Evolutionary conservation across 1,140 invertebrate species (phyloP), one percentile per base, ranked within the genome.

Genomic region (Papilio machaon): DNA sequence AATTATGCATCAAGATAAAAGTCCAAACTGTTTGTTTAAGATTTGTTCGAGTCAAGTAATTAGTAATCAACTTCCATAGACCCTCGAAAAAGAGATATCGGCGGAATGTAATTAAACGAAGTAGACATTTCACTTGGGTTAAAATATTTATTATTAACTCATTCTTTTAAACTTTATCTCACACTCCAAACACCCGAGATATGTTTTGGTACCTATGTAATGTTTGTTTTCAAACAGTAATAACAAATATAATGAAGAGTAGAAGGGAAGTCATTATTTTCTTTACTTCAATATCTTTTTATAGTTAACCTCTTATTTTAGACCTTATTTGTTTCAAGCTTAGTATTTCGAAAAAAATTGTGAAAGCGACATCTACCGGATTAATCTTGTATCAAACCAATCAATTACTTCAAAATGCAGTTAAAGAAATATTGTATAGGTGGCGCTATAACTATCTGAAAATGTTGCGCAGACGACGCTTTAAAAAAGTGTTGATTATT

Each of bases 1-100:
- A 91, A 91, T 91, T 92, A 92, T 90, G 88, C 88, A 88, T 89
- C 89, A 89, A 88, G 86, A 89, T 89, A 89, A 88, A 82, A 85
- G 84, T 88, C 60, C 47, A 60, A 64, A 88, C 87, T 92, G 91
- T 92, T 92, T 91, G 87, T 84, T 86, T 88, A 88, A 88, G 86
- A 88, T 89, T 86, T 86, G 85, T 86, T 81, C 83, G 83, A 74
- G 80, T 85, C 83, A 89, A 79, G 58, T 84, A 85, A 87, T 86
- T 87, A 84, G 85, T 85, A 82, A 82, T 47, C 60, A 60, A 43
- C 77, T 79, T 67, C 58, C 54, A 47, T 79, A 67, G 9, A 67
- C 60, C 43, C 54, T 38, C 58, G 60, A 23, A 47, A 79, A 67
- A 49, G 19, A 35, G 19, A 47, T 76, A 54, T 15, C 9, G 10